Evolutionary conservation across 2,888 invertebrate genomes (phyloP).

Genomic region (Notodonta ziczac): DNA sequence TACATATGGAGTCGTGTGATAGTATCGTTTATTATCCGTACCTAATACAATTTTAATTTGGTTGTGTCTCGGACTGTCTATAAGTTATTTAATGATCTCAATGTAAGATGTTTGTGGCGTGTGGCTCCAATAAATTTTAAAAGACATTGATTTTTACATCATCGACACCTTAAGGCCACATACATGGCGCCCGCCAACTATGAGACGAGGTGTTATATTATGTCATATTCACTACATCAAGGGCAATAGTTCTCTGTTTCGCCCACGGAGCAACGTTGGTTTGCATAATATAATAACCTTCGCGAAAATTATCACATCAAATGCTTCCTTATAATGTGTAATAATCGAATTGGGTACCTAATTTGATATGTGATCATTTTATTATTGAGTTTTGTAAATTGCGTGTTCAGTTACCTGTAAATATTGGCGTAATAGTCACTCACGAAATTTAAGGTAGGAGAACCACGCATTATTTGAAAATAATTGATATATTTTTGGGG

Average conservation of each 20-base stretch:
- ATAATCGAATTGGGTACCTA: constrained; percentile 31
- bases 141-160: background rate
- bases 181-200: background rate
- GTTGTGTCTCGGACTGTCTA: too few species aligned
- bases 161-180: background rate
- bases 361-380: constrained; percentile 37
- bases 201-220: constrained; percentile 29
- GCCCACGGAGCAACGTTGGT: constrained; percentile 39
- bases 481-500: too few species aligned
- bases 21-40: too few species aligned
- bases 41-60: too few species aligned
- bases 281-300: constrained; percentile 48
- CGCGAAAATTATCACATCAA: constrained; percentile 36
- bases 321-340: constrained; percentile 18
- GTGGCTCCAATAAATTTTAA: too few species aligned
- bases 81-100: too few species aligned
- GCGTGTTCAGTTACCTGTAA: background rate
- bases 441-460: too few species aligned
- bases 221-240: constrained; percentile 40
- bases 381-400: background rate
- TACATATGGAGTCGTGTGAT: too few species aligned
- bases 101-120: too few species aligned
- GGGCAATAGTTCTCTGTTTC: constrained; percentile 41
- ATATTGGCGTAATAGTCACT: too few species aligned
- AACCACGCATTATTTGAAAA: too few species aligned